Evolutionary conservation across 2,797 vertebrate genomes (phyloP), one percentile per base, ranked within the genome.

Genomic region (Xiphophorus birchmanni): DNA sequence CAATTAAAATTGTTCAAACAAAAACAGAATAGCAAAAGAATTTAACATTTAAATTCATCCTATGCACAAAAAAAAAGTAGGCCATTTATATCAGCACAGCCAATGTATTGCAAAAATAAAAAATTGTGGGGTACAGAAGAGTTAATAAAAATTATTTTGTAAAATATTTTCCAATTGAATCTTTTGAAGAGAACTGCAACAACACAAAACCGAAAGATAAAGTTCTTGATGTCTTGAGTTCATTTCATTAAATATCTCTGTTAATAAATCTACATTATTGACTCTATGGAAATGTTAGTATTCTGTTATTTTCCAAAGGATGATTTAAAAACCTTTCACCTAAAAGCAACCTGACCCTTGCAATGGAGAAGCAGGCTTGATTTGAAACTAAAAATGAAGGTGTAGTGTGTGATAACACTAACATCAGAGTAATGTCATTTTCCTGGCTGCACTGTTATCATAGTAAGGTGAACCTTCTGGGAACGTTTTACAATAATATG

Each of bases 391-490:
- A 81, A 58, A 32, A 80, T 75, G 40, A 84, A 82, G 82, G 77
- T 67, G 73, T 48, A 84, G 21, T 75, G 54, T 67, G 26, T 76
- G 54, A 86, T 76, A 56, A 26, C 26, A 8, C 26, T 23, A 56
- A 82, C 37, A 79, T 10, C 80, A 78, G 80, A 54, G 45, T 65
- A 47, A 42, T 45, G 56, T 44, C 18, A 13, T 2, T 50, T 80
- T 80, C 63, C 56, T 26, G 12, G n/a, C 23, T 65, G 73, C 56
- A 44, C 73, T 86, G 85, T 89, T 90, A 52, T 87, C 35, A 75
- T 37, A 78, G 87, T 84, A 84, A 88, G 76, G 47, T 52, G 80
- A 91, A 82, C 72, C 75, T 73, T 84, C 69, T 83, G 84, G 78
- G 83, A 92, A 84, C 2, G 29, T 11, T 81, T 77, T 32, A 47